phyloP scores from a whole-genome alignment of 2,113 vertebrate genomes.

The Myocastor coypus region DNA sequence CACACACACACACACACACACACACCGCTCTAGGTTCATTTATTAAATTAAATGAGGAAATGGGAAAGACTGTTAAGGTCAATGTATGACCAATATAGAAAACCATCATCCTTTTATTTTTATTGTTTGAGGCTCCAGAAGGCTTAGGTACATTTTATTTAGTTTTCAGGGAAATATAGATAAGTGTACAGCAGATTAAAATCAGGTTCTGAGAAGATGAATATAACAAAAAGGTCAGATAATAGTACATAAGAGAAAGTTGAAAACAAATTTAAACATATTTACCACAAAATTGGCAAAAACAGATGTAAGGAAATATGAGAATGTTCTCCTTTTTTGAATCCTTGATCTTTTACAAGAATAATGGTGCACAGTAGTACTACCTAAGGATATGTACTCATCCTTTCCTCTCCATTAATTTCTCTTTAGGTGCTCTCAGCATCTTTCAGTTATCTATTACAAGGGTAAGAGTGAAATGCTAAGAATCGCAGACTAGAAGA shows the following conservation, averaged over 20 bases:
- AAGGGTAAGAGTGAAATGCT: conserved; percentile 20
- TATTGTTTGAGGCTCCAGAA: background rate
- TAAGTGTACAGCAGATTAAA: background rate
- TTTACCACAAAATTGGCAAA: background rate
- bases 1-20: background rate
- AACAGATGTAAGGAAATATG: background rate
- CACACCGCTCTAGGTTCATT: background rate
- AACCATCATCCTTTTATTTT: background rate
- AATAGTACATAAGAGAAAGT: background rate
- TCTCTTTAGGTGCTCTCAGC: background rate
- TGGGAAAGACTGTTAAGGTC: background rate
- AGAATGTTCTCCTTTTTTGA: background rate
- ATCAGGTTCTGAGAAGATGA: conserved; percentile 19
- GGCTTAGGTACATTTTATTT: background rate
- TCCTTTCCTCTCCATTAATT: conserved; percentile 55
- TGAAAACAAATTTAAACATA: conserved; percentile 6
- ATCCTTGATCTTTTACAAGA: background rate
- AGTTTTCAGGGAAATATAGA: background rate
- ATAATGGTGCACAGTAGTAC: background rate
- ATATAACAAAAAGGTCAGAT: background rate
- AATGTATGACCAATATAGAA: background rate
- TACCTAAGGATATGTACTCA: background rate
- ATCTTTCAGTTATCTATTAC: conserved; percentile 11
- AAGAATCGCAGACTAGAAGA: background rate
- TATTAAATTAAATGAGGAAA: background rate